Percentiles rank a stretch among this genome's conserved stretches.
phyloP scores from a whole-genome alignment of 2,797 vertebrate genomes.

The Manis javanica region DNA sequence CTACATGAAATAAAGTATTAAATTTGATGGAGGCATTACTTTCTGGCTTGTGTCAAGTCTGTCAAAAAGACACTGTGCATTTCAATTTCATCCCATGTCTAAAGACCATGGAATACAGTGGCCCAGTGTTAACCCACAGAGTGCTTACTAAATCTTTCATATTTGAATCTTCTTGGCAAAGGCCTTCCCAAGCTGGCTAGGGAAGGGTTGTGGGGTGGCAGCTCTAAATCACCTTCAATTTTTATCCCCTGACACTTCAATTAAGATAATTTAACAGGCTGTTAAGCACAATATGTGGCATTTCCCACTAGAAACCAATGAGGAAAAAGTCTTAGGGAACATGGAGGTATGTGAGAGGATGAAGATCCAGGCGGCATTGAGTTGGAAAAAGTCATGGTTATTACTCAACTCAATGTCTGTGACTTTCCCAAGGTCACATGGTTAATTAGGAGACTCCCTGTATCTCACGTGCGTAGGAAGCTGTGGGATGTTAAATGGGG shows the following conservation, averaged over 20 bases:
- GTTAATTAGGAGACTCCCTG: constrained; percentile 61
- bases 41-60: not conserved
- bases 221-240: constrained; percentile 85
- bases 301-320: constrained; percentile 81
- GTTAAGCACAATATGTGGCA: constrained; percentile 86
- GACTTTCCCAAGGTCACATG: constrained; percentile 74
- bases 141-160: constrained; percentile 26
- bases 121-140: not conserved
- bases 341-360: constrained; percentile 43
- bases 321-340: constrained; percentile 55
- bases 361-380: not conserved
- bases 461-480: not conserved
- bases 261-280: constrained; percentile 90
- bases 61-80: not conserved
- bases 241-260: constrained; percentile 87
- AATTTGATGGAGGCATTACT: constrained; percentile 10
- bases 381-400: constrained; percentile 21
- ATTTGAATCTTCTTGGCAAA: constrained; percentile 77
- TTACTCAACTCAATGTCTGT: constrained; percentile 47
- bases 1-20: not conserved
- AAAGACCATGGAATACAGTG: not conserved
- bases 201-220: constrained; percentile 75
- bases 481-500: not conserved
- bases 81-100: constrained; percentile 23
- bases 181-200: constrained; percentile 77